phyloP scores from a whole-genome alignment of 2,888 invertebrate genomes.

The Lissocephala sabroskyi region DNA sequence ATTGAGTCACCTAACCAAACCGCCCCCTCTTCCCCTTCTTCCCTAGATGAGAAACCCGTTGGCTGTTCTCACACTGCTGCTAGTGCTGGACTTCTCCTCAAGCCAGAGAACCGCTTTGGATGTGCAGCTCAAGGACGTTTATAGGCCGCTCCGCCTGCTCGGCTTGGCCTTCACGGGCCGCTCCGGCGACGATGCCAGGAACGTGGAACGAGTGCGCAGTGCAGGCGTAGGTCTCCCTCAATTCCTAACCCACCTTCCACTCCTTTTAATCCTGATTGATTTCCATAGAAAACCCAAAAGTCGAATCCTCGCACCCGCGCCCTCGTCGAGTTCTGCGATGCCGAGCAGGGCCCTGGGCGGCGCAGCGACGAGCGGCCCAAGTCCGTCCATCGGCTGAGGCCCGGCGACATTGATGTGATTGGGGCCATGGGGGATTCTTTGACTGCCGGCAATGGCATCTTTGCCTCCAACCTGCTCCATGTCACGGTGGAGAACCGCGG shows the following conservation, averaged over 20 bases:
- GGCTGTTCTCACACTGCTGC: slow-evolving; percentile 16
- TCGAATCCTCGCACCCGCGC: slow-evolving; percentile 51
- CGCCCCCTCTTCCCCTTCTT: slow-evolving; percentile 1
- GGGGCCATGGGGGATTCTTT: slow-evolving; percentile 78
- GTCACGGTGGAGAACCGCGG: slow-evolving; percentile 73
- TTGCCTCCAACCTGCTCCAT: slow-evolving; percentile 62
- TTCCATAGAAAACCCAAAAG: slow-evolving; percentile 67
- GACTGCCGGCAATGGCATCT: slow-evolving; percentile 75
- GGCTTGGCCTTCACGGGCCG: slow-evolving; percentile 61
- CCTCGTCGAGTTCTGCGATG: slow-evolving; percentile 65
- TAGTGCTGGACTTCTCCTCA: slow-evolving; percentile 22
- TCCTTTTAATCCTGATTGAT: neutral
- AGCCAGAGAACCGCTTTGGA: slow-evolving; percentile 65
- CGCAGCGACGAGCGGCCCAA: slow-evolving; percentile 72
- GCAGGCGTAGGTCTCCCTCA: slow-evolving; percentile 51
- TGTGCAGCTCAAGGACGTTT: slow-evolving; percentile 35
- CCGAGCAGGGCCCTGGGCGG: slow-evolving; percentile 62
- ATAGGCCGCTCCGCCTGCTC: slow-evolving; percentile 51
- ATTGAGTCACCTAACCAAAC: slow-evolving; percentile 1
- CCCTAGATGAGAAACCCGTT: slow-evolving; percentile 13
- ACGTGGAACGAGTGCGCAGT: slow-evolving; percentile 47
- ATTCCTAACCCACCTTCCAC: neutral
- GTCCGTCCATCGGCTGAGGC: slow-evolving; percentile 76
- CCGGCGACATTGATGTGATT: slow-evolving; percentile 78
- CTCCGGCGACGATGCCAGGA: slow-evolving; percentile 56